Evolutionary conservation across 2,888 invertebrate genomes (phyloP).

Genomic region (Unio pictorum): DNA sequence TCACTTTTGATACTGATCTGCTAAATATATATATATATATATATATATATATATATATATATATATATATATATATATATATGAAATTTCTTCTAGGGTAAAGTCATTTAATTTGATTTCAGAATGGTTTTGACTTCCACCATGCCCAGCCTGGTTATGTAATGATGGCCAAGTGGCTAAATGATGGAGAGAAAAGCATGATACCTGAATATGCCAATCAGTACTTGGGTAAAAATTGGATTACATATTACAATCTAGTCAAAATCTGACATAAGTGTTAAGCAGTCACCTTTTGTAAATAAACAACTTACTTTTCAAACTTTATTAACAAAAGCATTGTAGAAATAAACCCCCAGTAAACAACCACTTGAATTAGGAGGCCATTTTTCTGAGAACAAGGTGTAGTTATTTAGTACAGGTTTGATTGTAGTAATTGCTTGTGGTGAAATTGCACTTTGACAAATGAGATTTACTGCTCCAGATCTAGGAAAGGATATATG

Average conservation of each 20-base stretch:
- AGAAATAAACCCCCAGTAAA: no score
- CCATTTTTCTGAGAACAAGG: no score
- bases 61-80: background rate
- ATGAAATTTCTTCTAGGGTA: background rate
- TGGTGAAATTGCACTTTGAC: no score
- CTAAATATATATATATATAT: background rate
- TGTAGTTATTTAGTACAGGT: no score
- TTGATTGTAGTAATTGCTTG: no score
- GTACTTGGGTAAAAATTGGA: slow-evolving; percentile 57
- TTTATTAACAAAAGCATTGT: background rate
- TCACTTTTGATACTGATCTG: no score
- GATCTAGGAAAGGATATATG: no score
- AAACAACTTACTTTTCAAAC: no score
- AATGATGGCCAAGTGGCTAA: slow-evolving; percentile 88
- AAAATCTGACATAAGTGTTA: background rate
- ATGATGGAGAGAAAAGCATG: slow-evolving; percentile 72
- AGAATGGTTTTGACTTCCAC: slow-evolving; percentile 82
- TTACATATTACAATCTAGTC: background rate
- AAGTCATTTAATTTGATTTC: slow-evolving; percentile 50
- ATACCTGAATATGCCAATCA: slow-evolving; percentile 67
- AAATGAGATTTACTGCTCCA: no score
- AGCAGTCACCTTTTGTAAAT: no score
- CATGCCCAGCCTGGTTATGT: slow-evolving; percentile 77
- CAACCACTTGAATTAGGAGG: no score
- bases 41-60: background rate